Evolutionary conservation across 2,113 vertebrate species (phyloP), one percentile per base, ranked within the genome.

Genomic region (Paramisgurnus dabryanus): DNA sequence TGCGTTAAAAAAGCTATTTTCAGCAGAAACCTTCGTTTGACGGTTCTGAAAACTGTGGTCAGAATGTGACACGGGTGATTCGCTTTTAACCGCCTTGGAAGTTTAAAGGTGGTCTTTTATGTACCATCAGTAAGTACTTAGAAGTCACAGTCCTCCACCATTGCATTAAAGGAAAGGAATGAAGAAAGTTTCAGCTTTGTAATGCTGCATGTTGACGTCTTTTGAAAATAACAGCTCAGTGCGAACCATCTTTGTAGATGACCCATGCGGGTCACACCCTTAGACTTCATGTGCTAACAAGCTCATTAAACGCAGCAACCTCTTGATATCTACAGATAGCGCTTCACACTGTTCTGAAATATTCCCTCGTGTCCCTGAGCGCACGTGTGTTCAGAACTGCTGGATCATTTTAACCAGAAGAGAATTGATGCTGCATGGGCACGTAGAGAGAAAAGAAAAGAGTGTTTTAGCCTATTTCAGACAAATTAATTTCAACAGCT

Each of bases 201-300:
- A 58, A 58, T n/a, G 15, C 55, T 58, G 15, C 39, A 13, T 13
- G 53, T 13, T 43, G 9, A 34, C 27, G 10, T 55, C 7, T 70
- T 71, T 69, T 71, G 49, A 71, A 55, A 71, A 40, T 9, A 6
- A 58, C 55, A 58, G 15, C 49, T 58, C n/a, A 6, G 55, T 58
- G 17, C 43, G 10, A 18, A 47, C 10, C n/a, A 9, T 65, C 13
- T 45, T 64, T 76, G 41, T 76, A 27, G 67, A 34, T 69, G 45
- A 69, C 18, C 45, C 12, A 47, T 8, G 47, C 34, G 67, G 67
- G 67, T 53, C 50, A 39, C 58, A 80, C 68, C 58, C 8, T 3
- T 60, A 67, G 15, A 66, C 49, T 76, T n/a, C 45, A 34, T 73
- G 63, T 65, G 10, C 27, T 65, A 71, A 71, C 50, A 71, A 71